Conservation (phyloP, 2,113 vertebrate species). For the Nyctereutes procyonoides region DNA sequence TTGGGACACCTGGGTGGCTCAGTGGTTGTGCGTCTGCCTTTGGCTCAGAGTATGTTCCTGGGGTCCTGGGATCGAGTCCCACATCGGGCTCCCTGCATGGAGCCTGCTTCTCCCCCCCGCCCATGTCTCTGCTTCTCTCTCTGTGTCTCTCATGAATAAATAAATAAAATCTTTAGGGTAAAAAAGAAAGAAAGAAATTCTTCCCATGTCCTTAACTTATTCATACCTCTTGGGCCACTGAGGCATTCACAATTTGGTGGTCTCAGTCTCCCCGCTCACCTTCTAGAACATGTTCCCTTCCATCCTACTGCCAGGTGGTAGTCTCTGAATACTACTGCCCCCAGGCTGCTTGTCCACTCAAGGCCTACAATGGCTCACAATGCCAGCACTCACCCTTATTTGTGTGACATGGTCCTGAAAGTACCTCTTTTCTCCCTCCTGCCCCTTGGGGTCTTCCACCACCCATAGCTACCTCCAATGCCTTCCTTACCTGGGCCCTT, state of each 20-base stretch:
- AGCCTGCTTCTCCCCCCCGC: too few species aligned
- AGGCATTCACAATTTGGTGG: accelerated
- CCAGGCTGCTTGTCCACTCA: background rate
- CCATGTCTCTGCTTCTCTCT: too few species aligned
- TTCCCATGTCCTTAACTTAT: background rate
- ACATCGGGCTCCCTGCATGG: too few species aligned
- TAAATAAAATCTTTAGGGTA: too few species aligned
- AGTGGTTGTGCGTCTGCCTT: too few species aligned
- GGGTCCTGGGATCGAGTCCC: too few species aligned
- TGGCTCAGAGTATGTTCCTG: too few species aligned
- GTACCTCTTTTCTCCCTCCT: background rate
- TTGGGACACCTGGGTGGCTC: too few species aligned
- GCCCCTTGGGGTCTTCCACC: background rate
- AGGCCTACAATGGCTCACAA: background rate
- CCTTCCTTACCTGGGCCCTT: accelerated
- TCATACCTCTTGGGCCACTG: background rate
- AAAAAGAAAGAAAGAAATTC: background rate
- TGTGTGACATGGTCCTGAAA: background rate
- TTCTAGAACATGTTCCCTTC: background rate
- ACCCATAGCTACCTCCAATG: accelerated
- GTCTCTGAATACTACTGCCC: background rate
- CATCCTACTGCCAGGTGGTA: background rate
- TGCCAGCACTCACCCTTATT: accelerated
- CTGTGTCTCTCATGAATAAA: too few species aligned
- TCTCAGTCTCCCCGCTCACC: background rate